phyloP scores from a whole-genome alignment of 2,888 invertebrate genomes.

The Leucozona laternaria region DNA sequence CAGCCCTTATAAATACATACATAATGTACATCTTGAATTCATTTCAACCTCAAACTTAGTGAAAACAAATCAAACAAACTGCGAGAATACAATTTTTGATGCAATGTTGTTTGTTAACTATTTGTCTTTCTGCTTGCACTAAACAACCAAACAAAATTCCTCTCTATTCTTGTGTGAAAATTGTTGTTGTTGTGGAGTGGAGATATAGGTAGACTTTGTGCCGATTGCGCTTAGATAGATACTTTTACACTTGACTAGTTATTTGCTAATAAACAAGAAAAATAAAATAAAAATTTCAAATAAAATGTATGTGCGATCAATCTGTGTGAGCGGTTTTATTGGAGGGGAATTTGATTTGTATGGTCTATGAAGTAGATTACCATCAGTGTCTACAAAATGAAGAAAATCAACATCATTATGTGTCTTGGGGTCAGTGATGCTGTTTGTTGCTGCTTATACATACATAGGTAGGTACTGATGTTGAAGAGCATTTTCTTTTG shows the following conservation, averaged over 20 bases:
- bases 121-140: not conserved
- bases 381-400: slow-evolving; percentile 23
- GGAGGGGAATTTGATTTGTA: not conserved
- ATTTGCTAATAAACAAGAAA: slow-evolving; percentile 31
- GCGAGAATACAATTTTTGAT: not conserved
- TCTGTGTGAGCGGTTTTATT: not conserved
- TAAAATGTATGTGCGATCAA: slow-evolving; percentile 24
- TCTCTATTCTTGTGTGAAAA: not conserved
- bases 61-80: not conserved
- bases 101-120: not conserved
- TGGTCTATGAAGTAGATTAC: slow-evolving; percentile 21
- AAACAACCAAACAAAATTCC: not conserved
- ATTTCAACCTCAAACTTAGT: not conserved
- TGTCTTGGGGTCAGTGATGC: slow-evolving; percentile 54
- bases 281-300: not conserved
- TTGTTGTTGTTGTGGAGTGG: not conserved
- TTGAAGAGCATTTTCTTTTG: slow-evolving; percentile 19
- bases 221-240: slow-evolving; percentile 4
- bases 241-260: slow-evolving; percentile 32
- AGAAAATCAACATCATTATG: slow-evolving; percentile 47
- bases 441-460: not conserved
- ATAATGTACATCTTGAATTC: no score
- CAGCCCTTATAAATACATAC: no score
- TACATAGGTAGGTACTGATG: not conserved
- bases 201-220: not conserved